Percentiles rank a stretch among this genome's conserved stretches.
These are phyloP conservation scores for Sesia apiformis DNA, from an alignment of 2,888 invertebrate genomes.

Conservation along the genomic window DNA sequence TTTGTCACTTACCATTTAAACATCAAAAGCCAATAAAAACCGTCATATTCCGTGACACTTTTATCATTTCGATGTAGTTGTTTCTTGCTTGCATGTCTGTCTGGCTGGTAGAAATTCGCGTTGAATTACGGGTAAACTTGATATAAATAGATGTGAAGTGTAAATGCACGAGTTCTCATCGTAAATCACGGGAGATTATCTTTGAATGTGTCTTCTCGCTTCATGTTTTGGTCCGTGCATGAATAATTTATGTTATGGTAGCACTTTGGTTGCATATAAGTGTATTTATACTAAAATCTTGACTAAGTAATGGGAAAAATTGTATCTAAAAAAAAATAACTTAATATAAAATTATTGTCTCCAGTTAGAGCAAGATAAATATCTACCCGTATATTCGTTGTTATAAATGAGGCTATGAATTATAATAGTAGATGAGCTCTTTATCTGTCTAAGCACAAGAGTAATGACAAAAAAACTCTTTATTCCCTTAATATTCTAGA, in stretches of 20 bases:
- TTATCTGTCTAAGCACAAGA: too few relatives aligned
- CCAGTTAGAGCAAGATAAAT: too few relatives aligned
- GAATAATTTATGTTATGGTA: slow-evolving; percentile 46
- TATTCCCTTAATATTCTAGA: too few relatives aligned
- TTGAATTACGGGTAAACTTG: slow-evolving; percentile 18
- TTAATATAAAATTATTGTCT: too few relatives aligned
- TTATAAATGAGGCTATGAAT: too few relatives aligned
- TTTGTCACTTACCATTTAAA: too few relatives aligned
- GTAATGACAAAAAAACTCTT: too few relatives aligned
- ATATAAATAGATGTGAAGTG: slow-evolving; percentile 40
- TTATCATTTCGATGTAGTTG: background rate
- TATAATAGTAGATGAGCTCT: too few relatives aligned
- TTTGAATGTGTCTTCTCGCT: slow-evolving; percentile 43
- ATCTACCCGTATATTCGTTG: too few relatives aligned
- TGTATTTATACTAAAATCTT: too few relatives aligned
- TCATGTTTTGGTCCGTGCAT: slow-evolving; percentile 49
- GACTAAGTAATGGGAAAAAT: too few relatives aligned
- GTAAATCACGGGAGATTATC: slow-evolving; percentile 68
- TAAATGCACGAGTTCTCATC: slow-evolving; percentile 52
- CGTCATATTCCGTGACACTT: background rate
- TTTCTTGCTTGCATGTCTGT: slow-evolving; percentile 12
- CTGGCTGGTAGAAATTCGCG: background rate
- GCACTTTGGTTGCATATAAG: background rate
- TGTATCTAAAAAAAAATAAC: too few relatives aligned
- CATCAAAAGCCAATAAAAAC: background rate